Percentiles rank a stretch among this genome's conserved stretches.
Conservation (phyloP, 2,797 vertebrate genomes). For the Malacoraja senta region DNA sequence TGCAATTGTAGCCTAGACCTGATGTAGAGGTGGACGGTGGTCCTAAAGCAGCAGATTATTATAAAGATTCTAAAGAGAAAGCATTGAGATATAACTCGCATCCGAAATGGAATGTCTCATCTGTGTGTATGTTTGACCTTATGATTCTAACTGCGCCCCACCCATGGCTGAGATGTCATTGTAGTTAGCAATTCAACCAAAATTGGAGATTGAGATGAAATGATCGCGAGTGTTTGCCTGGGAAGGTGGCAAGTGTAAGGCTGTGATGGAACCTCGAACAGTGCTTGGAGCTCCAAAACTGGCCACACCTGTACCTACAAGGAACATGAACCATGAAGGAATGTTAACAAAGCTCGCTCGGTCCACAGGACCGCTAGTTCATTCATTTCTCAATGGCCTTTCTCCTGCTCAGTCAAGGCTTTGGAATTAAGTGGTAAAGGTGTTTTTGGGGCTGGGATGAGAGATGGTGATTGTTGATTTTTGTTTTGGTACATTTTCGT, state of each 20-base stretch:
- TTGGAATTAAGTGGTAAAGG: slow-evolving; percentile 13
- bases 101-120: background rate
- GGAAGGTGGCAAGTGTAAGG: no score
- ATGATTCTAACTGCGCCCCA: background rate
- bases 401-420: background rate
- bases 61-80: background rate
- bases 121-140: background rate
- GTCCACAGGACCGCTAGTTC: background rate
- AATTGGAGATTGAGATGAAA: background rate
- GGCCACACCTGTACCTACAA: no score
- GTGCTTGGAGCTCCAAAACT: no score
- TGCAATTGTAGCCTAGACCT: background rate
- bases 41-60: background rate
- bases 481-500: background rate
- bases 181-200: background rate
- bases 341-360: background rate
- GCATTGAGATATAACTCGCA: background rate
- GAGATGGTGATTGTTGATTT: background rate
- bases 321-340: background rate
- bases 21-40: background rate
- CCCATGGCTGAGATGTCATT: background rate
- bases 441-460: background rate
- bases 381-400: background rate
- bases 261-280: background rate
- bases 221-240: background rate